These are phyloP conservation scores for Pterobdella sp. DNA, from an alignment of 2,888 invertebrate genomes.

Conservation along the genomic window DNA sequence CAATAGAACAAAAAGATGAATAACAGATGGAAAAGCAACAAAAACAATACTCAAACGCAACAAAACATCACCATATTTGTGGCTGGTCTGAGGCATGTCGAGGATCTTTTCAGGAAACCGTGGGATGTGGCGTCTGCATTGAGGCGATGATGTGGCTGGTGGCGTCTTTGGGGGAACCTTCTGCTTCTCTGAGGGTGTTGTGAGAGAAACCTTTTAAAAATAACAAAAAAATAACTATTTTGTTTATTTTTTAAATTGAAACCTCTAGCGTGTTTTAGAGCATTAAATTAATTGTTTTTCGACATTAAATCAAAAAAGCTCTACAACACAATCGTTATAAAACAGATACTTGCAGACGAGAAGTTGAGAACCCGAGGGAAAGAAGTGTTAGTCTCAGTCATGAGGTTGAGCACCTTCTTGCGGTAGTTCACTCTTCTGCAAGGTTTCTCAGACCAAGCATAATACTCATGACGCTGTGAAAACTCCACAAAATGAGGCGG, in stretches of 20 bases:
- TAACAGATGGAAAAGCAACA: neutral
- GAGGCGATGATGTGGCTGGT: neutral
- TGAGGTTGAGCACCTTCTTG: neutral
- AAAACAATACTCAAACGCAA: neutral
- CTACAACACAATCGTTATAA: neutral
- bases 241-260: neutral
- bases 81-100: slow-evolving; percentile 5
- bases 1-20: neutral
- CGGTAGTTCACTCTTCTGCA: neutral
- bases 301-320: neutral
- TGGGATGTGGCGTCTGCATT: neutral
- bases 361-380: slow-evolving; percentile 14
- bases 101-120: slow-evolving; percentile 25
- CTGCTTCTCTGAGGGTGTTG: neutral
- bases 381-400: neutral
- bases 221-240: neutral
- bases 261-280: neutral
- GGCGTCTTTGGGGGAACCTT: neutral
- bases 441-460: slow-evolving; percentile 24
- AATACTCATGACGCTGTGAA: neutral
- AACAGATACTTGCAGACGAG: slow-evolving; percentile 9
- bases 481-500: slow-evolving; percentile 10
- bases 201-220: neutral
- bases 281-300: neutral
- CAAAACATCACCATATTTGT: neutral